Evolutionary conservation across 2,888 invertebrate species (phyloP), one percentile per base, ranked within the genome.

Genomic region (Drosophila hamatofila): DNA sequence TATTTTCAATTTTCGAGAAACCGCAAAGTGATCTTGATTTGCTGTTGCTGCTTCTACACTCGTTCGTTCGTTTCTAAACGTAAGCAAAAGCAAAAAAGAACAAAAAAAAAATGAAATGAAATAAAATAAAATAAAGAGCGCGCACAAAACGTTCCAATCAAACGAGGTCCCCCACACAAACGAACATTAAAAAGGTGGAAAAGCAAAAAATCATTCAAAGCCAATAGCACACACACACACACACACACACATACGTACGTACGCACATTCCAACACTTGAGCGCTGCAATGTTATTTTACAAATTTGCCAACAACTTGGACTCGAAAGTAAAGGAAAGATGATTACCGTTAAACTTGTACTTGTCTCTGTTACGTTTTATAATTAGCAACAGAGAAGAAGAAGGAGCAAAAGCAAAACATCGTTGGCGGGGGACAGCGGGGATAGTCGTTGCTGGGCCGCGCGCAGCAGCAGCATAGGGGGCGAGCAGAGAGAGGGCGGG

Each of bases 11-110:
- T 72, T 44, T 58, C 30, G 41, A 73, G 54, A 67, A 70, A 67
- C 60, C 77, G 54, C 78, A 78, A 79, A 77, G 77, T 78, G 80
- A 78, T 78, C 63, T 78, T 71, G 62, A 75, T 75, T 63, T 72
- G 66, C 57, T 80, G 76, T 64, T 79, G 62, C 66, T 77, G 56
- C 64, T 54, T 33, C 39, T 61, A 54, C 48, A 33, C 44, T 52
- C 58, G 39, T 41, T 46, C 68, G 42, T 78, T 79, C 75, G 75
- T 70, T 79, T 71, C 70, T 67, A 79, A 80, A 80, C 78, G 80
- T 80, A 78, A 76, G 78, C 78, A 78, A 79, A 78, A 75, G 56
- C 61, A 72, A 52, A 55, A 25, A 63, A 51, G 21, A 62, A 48
- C n/a, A 25, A 41, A 27, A 8, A 9, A 33, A 21, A 49, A 57